Base-by-base conservation (phyloP, 2,113 vertebrate genomes). In the Rhineura floridana region DNA sequence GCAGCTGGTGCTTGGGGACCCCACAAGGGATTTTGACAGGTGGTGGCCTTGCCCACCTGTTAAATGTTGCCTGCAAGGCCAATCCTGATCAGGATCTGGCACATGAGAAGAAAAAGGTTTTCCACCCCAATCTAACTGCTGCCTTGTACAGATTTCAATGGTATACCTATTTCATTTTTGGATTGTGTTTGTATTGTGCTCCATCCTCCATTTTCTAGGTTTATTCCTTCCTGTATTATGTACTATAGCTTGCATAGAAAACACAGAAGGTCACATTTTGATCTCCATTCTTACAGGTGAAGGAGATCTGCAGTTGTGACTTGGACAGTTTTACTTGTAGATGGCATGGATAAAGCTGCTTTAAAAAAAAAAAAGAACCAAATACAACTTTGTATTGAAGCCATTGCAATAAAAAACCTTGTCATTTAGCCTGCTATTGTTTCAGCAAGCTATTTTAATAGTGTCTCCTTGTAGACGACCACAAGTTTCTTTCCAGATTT, bases 361-460 rank as follows among this genome's bases (percentile, higher is more conserved):
- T 59, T 19, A 59, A 59, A 55, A 55, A 19, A 21, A 13, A 59
- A 21, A 59, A 21, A 21, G n/a, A n/a, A n/a, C n/a, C 1, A 23
- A 23, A 73, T 39, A 33, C n/a, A 42, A 19, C 70, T 21, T 73
- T 73, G 39, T 36, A 42, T 3, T 25, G 52, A 59, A 59, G 78
- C n/a, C 52, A 55, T 36, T 36, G 11, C 50, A 79, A 80, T 10
- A 10, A 36, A 15, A 4, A 36, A 73, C 12, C 5, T 28, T 50
- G 76, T 50, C 76, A n/a, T n/a, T n/a, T n/a, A 50, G n/a, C 23
- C 11, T 67, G 42, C 59, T 67, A 39, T 86, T 78, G 33, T 78
- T 86, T 30, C n/a, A n/a, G 62, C 2, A 39, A 73, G 65, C 7
- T 0, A 36, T 44, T 69, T 3, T 0, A 10, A 46, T 36, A 39